Evolutionary conservation across 2,888 invertebrate species (phyloP), one percentile per base, ranked within the genome.

Genomic region (Megalurothrips usitatus): DNA sequence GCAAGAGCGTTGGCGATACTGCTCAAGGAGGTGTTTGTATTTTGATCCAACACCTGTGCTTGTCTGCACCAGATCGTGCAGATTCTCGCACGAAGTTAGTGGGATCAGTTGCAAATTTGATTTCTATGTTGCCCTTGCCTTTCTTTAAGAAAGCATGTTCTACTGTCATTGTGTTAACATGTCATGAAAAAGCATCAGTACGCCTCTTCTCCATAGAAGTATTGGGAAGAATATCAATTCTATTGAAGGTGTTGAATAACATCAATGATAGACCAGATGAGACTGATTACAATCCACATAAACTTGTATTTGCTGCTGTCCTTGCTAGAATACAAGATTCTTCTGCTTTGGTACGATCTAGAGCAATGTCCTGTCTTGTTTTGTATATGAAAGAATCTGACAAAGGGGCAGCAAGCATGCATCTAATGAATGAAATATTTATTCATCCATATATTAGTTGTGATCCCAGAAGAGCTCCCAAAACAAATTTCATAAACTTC

Each of bases 311-410:
- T 82, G 88, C 88, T 23, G 89, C 89, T 9, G 87, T 91, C 80
- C 87, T 89, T 83, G 89, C 89, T 79, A 88, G 91, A 75, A 89
- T 89, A 81, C 84, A 87, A 81, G 92, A 92, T 86, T 87, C 86
- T 10, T 90, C 92, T 2, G 89, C 90, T 83, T 87, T 90, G 83
- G 89, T 93, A 75, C 88, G 93, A 79, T 89, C 91, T 79, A 90
- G 91, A 85, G 92, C 93, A 4, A 88, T 93, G 83, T 85, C 88
- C 6, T 87, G 90, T 17, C 87, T 93, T 80, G 88, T 90, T 0
- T 90, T 90, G 79, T 88, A 89, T 82, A 88, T 91, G 47, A 75
- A 75, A 75, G 68, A 75, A 75, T 84, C 86, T 11, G 83, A 84
- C 14, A 86, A 81, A 28, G 82, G 82, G 58, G 43, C 26, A 63